Percentiles rank a stretch among this genome's conserved stretches.
Conservation (phyloP, 2,888 invertebrate genomes). For the Andrena minutula region DNA sequence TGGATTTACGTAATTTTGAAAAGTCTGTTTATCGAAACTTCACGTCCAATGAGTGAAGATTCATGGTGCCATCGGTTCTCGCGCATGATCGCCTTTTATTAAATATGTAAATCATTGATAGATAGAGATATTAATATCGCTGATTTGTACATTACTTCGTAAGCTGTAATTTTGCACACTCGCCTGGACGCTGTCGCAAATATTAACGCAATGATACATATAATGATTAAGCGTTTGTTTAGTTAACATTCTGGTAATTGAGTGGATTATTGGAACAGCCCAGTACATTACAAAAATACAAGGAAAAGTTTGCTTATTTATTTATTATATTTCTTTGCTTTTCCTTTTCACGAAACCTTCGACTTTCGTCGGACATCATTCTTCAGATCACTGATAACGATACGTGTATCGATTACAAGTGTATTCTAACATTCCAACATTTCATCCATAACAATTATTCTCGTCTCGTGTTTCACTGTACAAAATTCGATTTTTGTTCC, state of each 20-base stretch:
- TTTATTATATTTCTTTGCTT: not conserved
- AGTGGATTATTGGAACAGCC: constrained; percentile 34
- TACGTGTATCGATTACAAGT: too few relatives aligned
- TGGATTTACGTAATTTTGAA: not conserved
- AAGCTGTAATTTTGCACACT: constrained; percentile 34
- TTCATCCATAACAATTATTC: not conserved
- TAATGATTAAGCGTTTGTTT: constrained; percentile 31
- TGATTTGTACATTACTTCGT: constrained; percentile 49
- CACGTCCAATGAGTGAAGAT: not conserved
- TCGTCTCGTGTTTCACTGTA: not conserved
- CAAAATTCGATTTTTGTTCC: constrained; percentile 6
- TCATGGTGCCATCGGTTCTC: constrained; percentile 45
- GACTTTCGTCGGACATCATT: too few relatives aligned
- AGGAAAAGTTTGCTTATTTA: not conserved
- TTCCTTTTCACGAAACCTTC: too few relatives aligned
- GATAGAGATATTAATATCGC: constrained; percentile 4
- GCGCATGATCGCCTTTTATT: constrained; percentile 13
- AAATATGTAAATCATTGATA: constrained; percentile 11
- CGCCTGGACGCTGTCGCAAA: constrained; percentile 32
- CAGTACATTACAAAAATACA: not conserved
- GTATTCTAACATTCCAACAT: too few relatives aligned
- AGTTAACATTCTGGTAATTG: constrained; percentile 23
- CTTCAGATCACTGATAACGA: too few relatives aligned
- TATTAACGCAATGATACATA: constrained; percentile 22
- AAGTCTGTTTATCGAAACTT: not conserved